These are phyloP conservation scores for Pterois miles DNA, from an alignment of 2,797 vertebrate species.

Conservation along the genomic window DNA sequence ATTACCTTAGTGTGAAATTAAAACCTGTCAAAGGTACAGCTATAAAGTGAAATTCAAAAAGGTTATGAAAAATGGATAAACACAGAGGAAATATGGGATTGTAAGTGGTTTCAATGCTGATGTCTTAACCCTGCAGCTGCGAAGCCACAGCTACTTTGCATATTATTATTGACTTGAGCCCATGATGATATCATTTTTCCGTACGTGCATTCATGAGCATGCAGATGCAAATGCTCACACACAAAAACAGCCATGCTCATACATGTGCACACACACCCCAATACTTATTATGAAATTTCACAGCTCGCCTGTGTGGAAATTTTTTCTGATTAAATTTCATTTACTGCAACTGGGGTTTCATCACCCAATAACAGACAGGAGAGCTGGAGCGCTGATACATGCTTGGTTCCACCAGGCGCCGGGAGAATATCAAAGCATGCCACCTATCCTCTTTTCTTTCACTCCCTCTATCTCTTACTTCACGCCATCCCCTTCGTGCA, in stretches of 20 bases:
- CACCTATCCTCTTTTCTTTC: conserved; percentile 36
- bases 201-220: conserved; percentile 12
- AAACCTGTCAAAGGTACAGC: conserved; percentile 36
- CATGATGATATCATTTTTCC: conserved; percentile 31
- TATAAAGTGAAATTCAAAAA: conserved; percentile 47
- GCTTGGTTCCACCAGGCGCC: conserved; percentile 52
- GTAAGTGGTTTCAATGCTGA: conserved; percentile 38
- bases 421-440: conserved; percentile 61
- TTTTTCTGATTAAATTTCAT: conserved; percentile 71
- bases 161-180: conserved; percentile 44
- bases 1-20: conserved; percentile 58
- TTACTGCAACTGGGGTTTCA: conserved; percentile 70
- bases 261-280: conserved; percentile 15
- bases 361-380: conserved; percentile 63
- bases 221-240: conserved; percentile 6
- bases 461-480: conserved; percentile 10
- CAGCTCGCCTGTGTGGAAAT: conserved; percentile 63
- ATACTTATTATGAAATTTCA: conserved; percentile 61
- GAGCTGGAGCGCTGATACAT: conserved; percentile 40
- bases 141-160: conserved; percentile 45
- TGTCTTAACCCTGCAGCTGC: conserved; percentile 45
- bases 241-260: conserved; percentile 7
- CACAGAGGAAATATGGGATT: conserved; percentile 23
- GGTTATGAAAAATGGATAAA: conserved; percentile 50
- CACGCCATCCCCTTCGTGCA: conserved; percentile 14